Evolutionary conservation across 2,888 invertebrate genomes (phyloP), one percentile per base, ranked within the genome.

Genomic region (Zelleria hepariella): DNA sequence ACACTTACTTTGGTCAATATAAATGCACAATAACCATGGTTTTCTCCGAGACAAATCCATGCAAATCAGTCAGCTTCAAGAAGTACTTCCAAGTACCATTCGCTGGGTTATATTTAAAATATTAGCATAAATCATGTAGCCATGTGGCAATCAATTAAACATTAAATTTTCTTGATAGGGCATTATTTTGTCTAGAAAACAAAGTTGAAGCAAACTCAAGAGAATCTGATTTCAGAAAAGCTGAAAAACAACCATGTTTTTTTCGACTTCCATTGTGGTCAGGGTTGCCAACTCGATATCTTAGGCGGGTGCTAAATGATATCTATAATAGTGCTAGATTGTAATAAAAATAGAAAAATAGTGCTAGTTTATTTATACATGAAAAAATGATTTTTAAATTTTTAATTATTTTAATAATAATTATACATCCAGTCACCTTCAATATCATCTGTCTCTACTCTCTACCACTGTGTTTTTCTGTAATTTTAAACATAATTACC

Each of bases 161-260:
- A 71, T 71, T 67, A 67, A 67, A 64, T 67, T 67, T 66, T 65
- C 64, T 62, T 67, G n/a, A 8, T 64, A 66, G 70, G 62, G 71
- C 69, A 62, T 73, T 72, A 66, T 66, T 71, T 69, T 64, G 68
- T 65, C 65, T 64, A 68, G 60, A 63, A 70, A 71, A 64, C 65
- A 67, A 64, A 69, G 70, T 63, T 70, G 65, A 72, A 68, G 65
- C 65, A 72, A 73, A 73, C 67, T 72, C 67, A 67, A 66, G 71
- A 70, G 70, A 72, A 42, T 61, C 73, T 69, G 70, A 73, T 77
- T 26, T n/a, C 23, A 78, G 70, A 75, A 80, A 86, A 82, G 80
- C 87, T 87, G 87, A 87, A 87, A 87, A 86, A 87, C 86, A 87
- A 87, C 86, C 86, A 87, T 87, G 80, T 86, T 86, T 86, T 84